phyloP scores from a whole-genome alignment of 2,113 vertebrate genomes.

The Platichthys flesus region DNA sequence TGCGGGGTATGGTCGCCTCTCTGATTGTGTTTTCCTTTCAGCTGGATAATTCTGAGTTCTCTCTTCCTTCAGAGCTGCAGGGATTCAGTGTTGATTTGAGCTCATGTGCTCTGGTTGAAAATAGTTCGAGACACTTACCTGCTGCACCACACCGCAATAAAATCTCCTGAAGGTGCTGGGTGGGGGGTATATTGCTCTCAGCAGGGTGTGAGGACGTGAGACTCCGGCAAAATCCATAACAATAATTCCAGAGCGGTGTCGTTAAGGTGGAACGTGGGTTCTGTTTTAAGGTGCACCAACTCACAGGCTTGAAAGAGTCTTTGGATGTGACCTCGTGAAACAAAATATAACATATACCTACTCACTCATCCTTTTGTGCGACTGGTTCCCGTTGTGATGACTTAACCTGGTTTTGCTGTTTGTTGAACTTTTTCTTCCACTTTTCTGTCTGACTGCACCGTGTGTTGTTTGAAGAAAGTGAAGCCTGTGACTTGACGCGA shows the following conservation, averaged over 20 bases:
- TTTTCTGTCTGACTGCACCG: no score
- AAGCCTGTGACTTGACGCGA: conserved; percentile 14
- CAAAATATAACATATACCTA: background rate
- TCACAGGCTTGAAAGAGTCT: no score
- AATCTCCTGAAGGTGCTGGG: conserved; percentile 30
- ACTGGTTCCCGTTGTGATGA: background rate
- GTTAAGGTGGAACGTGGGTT: conserved; percentile 49
- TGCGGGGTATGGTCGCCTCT: no score
- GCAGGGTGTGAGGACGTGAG: conserved; percentile 42
- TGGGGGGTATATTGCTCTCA: conserved; percentile 30
- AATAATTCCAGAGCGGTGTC: conserved; percentile 8
- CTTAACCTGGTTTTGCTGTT: background rate
- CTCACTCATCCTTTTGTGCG: conserved; percentile 18
- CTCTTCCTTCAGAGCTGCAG: no score
- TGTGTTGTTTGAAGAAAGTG: no score
- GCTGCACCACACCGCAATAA: conserved; percentile 22
- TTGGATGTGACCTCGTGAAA: background rate
- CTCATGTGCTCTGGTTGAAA: conserved; percentile 6
- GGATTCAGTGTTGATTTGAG: background rate
- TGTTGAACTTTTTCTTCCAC: no score
- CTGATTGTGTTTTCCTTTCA: background rate
- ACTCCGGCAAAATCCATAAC: conserved; percentile 34
- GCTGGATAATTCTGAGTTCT: background rate
- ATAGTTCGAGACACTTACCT: conserved; percentile 13
- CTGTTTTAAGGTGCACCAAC: conserved; percentile 17